phyloP scores from a whole-genome alignment of 2,797 vertebrate species.

The Champsocephalus gunnari region DNA sequence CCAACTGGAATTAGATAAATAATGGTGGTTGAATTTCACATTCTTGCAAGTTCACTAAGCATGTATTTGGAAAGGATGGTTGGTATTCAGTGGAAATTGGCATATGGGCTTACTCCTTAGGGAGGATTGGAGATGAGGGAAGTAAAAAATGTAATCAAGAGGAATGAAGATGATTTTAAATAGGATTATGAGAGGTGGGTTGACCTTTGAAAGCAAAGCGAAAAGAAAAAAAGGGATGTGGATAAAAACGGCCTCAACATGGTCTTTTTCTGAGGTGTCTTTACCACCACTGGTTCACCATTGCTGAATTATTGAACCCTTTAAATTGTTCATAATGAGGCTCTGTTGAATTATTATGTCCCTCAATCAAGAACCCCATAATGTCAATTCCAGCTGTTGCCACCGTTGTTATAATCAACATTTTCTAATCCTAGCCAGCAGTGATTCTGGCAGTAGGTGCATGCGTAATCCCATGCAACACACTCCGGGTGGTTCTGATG shows the following conservation, averaged over 20 bases:
- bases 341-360: conserved; percentile 49
- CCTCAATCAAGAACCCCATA: conserved; percentile 34
- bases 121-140: conserved; percentile 15
- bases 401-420: conserved; percentile 68
- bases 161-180: conserved; percentile 23
- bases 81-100: conserved; percentile 58
- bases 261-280: conserved; percentile 36
- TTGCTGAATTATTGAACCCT: conserved; percentile 49
- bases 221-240: conserved; percentile 3
- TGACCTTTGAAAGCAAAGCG: neutral
- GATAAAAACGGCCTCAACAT: conserved; percentile 8
- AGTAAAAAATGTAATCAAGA: conserved; percentile 30
- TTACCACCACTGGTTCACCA: conserved; percentile 21
- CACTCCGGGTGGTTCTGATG: conserved; percentile 69
- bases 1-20: conserved; percentile 66
- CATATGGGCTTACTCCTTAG: conserved; percentile 39
- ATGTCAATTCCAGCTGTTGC: conserved; percentile 59
- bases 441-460: conserved; percentile 64
- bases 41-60: conserved; percentile 69
- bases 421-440: conserved; percentile 68
- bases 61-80: conserved; percentile 58
- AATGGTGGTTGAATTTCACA: conserved; percentile 59
- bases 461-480: conserved; percentile 62
- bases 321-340: conserved; percentile 57
- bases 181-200: neutral